phyloP scores from a whole-genome alignment of 2,888 invertebrate genomes.

The Agrochola macilenta region DNA sequence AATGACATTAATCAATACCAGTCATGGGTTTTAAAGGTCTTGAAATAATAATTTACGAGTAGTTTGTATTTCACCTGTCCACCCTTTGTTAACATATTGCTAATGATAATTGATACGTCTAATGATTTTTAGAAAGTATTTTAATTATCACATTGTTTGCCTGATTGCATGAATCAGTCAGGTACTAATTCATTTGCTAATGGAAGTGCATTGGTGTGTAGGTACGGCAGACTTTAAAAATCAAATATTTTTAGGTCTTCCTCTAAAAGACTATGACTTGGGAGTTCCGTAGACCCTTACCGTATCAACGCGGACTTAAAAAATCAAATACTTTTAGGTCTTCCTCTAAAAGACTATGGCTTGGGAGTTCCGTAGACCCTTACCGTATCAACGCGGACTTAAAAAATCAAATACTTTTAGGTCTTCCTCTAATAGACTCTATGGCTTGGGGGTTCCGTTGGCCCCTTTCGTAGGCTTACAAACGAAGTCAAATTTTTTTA shows the following conservation, averaged over 20 bases:
- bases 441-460: neutral
- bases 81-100: neutral
- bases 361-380: neutral
- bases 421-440: slow-evolving; percentile 4
- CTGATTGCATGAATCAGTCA: slow-evolving; percentile 10
- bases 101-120: neutral
- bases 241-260: neutral
- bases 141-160: neutral
- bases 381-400: neutral
- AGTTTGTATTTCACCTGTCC: neutral
- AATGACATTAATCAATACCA: neutral
- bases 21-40: neutral
- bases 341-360: neutral
- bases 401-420: neutral
- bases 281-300: neutral
- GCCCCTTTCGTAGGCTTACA: neutral
- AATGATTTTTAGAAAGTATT: neutral
- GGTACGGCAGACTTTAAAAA: neutral
- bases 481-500: neutral
- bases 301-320: neutral
- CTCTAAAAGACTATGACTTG: neutral
- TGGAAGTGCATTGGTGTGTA: neutral
- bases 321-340: neutral
- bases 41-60: neutral
- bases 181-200: slow-evolving; percentile 1